Evolutionary conservation across 2,113 vertebrate species (phyloP), one percentile per base, ranked within the genome.

Genomic region (Nothobranchius kuhntae): DNA sequence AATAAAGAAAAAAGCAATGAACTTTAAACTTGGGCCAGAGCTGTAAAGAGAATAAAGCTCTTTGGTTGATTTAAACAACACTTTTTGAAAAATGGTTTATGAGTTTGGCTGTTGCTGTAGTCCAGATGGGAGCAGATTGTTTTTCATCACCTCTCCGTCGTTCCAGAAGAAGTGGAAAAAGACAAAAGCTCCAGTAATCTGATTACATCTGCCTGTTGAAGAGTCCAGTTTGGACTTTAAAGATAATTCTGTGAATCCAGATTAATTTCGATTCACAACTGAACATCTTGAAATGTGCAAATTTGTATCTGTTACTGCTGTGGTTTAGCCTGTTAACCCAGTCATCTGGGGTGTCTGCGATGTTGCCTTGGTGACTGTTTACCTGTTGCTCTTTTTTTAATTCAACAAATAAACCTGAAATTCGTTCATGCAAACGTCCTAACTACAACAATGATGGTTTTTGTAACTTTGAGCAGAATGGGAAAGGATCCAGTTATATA

Each of bases 131-230:
- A 67, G 69, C 26, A 2, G 35, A 65, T 36, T 65, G 57, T 24
- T 77, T 80, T 78, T 82, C 82, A 87, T 83, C 80, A 68, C 71
- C 59, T 73, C 62, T 68, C 60, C 36, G 72, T 69, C 55, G 80
- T 62, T 72, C 61, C 63, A 73, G 61, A 82, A 64, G 76, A 78
- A 78, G 65, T 67, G 72, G 15, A 64, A 56, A 64, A 56, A 66
- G 60, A 74, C 47, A 51, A 53, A 65, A 65, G 53, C 55, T 60
- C 48, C 67, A 67, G 62, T 54, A 50, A 44, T 54, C 57, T 21
- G 38, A 40, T 7, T 4, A 40, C 7, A 40, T 40, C 9, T 40
- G 7, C 4, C 30, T 30, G 30, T 30, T 30, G 30, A 30, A 30
- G 30, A 30, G 30, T 30, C 30, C 30, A 30, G 30, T 30, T 30